These are phyloP conservation scores for Drosophila sturtevanti DNA, from an alignment of 1,140 invertebrate genomes.

Conservation along the genomic window DNA sequence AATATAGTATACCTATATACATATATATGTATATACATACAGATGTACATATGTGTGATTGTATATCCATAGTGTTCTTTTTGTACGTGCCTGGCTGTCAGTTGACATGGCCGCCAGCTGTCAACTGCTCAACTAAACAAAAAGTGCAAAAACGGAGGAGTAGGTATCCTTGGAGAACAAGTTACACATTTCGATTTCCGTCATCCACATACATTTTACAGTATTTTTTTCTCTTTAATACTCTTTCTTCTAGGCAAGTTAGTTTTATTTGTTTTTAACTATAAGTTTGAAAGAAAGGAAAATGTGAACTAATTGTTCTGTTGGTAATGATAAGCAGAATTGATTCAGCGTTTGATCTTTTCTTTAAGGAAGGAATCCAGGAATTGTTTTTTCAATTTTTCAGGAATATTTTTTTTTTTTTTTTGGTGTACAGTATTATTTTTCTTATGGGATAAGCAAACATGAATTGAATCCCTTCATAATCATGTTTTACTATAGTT, in stretches of 20 bases:
- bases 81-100: constrained; percentile 26
- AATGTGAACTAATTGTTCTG: constrained; percentile 33
- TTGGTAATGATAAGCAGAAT: constrained; percentile 7
- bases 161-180: constrained; percentile 43
- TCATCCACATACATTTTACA: constrained; percentile 24
- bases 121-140: constrained; percentile 35
- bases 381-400: too few relatives aligned
- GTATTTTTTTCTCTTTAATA: background rate
- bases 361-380: too few relatives aligned
- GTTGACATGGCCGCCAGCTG: constrained; percentile 54
- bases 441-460: too few relatives aligned
- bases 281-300: too few relatives aligned
- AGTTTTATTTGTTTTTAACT: background rate
- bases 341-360: too few relatives aligned
- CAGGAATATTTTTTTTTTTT: too few relatives aligned
- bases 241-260: background rate
- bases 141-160: constrained; percentile 13
- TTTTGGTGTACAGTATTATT: too few relatives aligned
- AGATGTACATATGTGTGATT: constrained; percentile 11
- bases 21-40: constrained; percentile 4
- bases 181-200: constrained; percentile 76
- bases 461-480: too few relatives aligned
- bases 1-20: background rate
- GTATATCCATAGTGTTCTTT: constrained; percentile 36
- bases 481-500: too few relatives aligned